Conservation (phyloP, 2,113 vertebrate genomes). For the Scomber japonicus region DNA sequence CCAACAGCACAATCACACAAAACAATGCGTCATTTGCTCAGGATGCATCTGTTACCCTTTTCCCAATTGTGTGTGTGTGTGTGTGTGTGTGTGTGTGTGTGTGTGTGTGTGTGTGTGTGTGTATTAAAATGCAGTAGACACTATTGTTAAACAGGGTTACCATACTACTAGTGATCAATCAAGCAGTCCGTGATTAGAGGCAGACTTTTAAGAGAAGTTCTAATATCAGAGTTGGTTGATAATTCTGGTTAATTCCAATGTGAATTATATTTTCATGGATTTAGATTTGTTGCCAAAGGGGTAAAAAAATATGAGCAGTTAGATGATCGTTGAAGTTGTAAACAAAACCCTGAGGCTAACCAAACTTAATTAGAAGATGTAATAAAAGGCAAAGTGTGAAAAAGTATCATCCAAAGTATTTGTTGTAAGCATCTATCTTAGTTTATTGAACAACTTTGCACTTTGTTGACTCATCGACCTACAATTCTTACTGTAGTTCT, state of each 20-base stretch:
- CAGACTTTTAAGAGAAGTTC: not conserved
- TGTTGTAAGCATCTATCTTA: not conserved
- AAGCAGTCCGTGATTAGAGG: too few relatives aligned
- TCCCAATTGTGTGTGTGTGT: slow-evolving; percentile 19
- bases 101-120: slow-evolving; percentile 36
- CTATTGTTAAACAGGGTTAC: too few relatives aligned
- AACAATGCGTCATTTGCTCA: slow-evolving; percentile 56
- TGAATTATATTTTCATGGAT: not conserved
- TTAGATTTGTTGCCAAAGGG: too few relatives aligned
- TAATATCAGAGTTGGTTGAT: not conserved
- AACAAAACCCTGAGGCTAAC: not conserved
- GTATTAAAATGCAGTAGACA: slow-evolving; percentile 1
- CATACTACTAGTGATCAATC: too few relatives aligned
- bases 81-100: slow-evolving; percentile 41
- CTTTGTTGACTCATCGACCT: too few relatives aligned
- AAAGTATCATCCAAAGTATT: not conserved
- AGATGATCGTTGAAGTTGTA: not conserved
- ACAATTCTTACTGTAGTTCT: too few relatives aligned
- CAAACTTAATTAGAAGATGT: not conserved
- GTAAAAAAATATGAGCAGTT: not conserved
- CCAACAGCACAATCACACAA: slow-evolving; percentile 58
- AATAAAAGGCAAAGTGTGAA: too few relatives aligned
- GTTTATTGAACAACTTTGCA: not conserved
- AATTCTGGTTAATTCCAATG: not conserved
- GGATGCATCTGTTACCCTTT: slow-evolving; percentile 56